Evolutionary conservation across 2,113 vertebrate species (phyloP).

Genomic region (Gopherus evgoodei): DNA sequence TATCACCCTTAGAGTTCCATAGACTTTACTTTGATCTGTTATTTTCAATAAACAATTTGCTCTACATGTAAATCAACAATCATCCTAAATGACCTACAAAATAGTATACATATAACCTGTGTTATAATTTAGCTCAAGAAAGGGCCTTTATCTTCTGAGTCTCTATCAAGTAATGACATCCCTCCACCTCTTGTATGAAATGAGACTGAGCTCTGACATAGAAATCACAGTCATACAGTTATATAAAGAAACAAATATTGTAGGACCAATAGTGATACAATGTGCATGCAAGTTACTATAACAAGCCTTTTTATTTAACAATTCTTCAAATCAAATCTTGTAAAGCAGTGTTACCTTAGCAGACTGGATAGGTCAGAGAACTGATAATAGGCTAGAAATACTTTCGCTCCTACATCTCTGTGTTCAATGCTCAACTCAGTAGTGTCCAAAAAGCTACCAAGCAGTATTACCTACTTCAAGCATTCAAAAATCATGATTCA

Average conservation of each 20-base stretch:
- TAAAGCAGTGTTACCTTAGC: fast-evolving
- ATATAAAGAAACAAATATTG: neutral
- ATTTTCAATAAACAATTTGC: neutral
- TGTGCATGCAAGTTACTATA: neutral
- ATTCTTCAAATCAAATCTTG: fast-evolving
- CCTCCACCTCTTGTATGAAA: neutral
- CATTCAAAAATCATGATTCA: conserved; percentile 30
- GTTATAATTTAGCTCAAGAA: neutral
- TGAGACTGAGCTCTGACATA: neutral
- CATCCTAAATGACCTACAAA: neutral
- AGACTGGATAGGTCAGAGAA: fast-evolving
- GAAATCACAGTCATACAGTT: fast-evolving
- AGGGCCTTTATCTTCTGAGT: neutral
- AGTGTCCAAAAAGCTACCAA: neutral
- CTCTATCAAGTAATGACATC: fast-evolving
- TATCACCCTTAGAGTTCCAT: neutral
- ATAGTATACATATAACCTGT: neutral
- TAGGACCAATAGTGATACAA: fast-evolving
- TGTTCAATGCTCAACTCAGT: fast-evolving
- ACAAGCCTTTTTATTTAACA: neutral
- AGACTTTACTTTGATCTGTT: neutral
- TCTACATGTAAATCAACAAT: neutral
- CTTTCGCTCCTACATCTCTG: neutral
- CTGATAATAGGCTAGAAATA: neutral
- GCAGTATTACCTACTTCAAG: neutral